A percentile compares a stretch with the other conserved stretches of the same genome.
Evolutionary conservation across 2,888 invertebrate genomes (phyloP).

Genomic region (Oscheius myriophilus): DNA sequence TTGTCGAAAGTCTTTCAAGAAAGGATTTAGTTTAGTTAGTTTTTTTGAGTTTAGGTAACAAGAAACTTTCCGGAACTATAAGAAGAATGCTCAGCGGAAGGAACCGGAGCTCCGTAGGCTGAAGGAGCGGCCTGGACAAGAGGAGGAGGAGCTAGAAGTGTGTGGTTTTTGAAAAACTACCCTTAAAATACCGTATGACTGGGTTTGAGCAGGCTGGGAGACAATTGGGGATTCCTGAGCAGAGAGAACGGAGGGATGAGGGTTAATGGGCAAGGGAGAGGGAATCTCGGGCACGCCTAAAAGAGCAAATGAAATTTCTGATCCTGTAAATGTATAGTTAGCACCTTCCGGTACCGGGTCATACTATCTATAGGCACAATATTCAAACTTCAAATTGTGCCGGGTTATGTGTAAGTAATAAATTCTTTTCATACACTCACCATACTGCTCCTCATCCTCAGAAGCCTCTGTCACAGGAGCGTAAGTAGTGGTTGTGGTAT

Average conservation of each 20-base stretch:
- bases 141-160: slow-evolving; percentile 12
- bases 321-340: too few species aligned
- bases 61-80: too few species aligned
- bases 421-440: not conserved
- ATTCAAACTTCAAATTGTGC: too few species aligned
- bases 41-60: too few species aligned
- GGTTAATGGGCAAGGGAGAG: not conserved
- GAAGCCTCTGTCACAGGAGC: slow-evolving; percentile 3
- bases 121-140: slow-evolving; percentile 10
- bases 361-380: too few species aligned
- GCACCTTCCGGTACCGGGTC: too few species aligned
- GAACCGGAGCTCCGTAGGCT: slow-evolving; percentile 11
- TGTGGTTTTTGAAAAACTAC: not conserved
- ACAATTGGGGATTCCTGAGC: slow-evolving; percentile 6
- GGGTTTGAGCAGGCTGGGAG: not conserved
- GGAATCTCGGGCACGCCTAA: slow-evolving; percentile 20
- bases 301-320: not conserved
- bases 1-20: too few species aligned
- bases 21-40: too few species aligned
- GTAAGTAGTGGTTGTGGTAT: not conserved
- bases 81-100: not conserved
- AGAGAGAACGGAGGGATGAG: not conserved
- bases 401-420: too few species aligned
- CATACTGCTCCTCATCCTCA: slow-evolving; percentile 20
- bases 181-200: slow-evolving; percentile 8